Evolutionary conservation across 2,797 vertebrate genomes (phyloP), one percentile per base, ranked within the genome.

Genomic region (Protonibea diacanthus): DNA sequence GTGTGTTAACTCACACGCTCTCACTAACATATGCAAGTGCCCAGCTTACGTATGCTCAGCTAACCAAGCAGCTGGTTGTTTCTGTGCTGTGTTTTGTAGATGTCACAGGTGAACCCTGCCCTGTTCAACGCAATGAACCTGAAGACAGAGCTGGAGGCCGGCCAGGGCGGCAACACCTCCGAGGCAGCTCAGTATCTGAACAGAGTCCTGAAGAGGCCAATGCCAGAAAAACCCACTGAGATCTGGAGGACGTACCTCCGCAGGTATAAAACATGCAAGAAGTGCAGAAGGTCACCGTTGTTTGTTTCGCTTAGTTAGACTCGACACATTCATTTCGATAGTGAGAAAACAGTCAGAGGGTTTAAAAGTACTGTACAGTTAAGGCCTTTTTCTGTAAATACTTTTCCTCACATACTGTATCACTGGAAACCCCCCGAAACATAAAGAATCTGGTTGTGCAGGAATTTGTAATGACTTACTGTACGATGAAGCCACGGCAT

Each of bases 231-330:
- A 86, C 92, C 95, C 60, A 89, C 89, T 0, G 98, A 99, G 91
- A 96, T 97, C 14, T 99, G 98, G 98, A 98, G 95, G 93, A 96
- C 96, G 72, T 99, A 99, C 90, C 95, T 99, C 81, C 97, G 96
- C 94, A 97, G 98, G 98, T 99, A 94, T 20, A 3, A 71, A 57
- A 49, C 48, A 44, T 10, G 2, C 20, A n/a, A 15, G 40, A 56
- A 10, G 7, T 6, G 17, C 29, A 68, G 21, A 49, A 6, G 61
- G 5, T 62, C 49, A 5, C 29, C 42, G 25, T 13, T 40, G 38
- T 33, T 52, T 53, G 23, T 71, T 9, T 66, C 25, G 33, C 13
- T 59, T 17, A 29, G 38, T 33, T 48, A 15, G 15, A 25, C 8
- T 12, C 40, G 57, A 62, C 33, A 33, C 14, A 65, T 65, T 82